Conservation (phyloP, 2,797 vertebrate genomes). For the Rachycentron canadum region DNA sequence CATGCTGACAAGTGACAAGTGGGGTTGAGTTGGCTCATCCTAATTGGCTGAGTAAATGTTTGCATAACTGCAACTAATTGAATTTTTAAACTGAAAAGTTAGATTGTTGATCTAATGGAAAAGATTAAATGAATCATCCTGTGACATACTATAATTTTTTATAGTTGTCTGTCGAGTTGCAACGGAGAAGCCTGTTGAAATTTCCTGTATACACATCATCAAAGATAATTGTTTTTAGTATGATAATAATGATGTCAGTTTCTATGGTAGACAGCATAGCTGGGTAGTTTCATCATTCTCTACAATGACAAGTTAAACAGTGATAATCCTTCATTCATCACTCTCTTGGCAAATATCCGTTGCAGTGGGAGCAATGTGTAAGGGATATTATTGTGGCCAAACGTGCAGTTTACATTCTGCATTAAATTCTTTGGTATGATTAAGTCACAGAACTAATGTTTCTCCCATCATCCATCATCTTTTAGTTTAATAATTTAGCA, state of each 20-base stretch:
- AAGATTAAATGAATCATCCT: not conserved
- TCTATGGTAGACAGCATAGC: not conserved
- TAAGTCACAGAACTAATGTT: slow-evolving; percentile 70
- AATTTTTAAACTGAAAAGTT: not conserved
- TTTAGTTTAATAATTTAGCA: slow-evolving; percentile 79
- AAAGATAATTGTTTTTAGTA: not conserved
- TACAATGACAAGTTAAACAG: slow-evolving; percentile 29
- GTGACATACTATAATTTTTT: not conserved
- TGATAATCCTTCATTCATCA: slow-evolving; percentile 49
- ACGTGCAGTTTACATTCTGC: slow-evolving; percentile 65
- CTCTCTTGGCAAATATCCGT: slow-evolving; percentile 38
- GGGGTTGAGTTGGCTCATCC: not conserved
- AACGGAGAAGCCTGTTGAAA: not conserved
- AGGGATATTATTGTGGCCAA: slow-evolving; percentile 56
- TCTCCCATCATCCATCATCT: slow-evolving; percentile 73
- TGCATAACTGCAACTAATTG: not conserved
- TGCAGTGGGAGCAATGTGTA: slow-evolving; percentile 35
- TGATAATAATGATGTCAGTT: not conserved
- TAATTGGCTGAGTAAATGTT: not conserved
- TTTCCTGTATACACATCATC: not conserved
- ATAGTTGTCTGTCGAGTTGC: not conserved
- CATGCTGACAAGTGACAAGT: not conserved
- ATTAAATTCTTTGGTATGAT: slow-evolving; percentile 53
- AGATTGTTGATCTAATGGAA: not conserved
- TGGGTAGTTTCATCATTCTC: slow-evolving; percentile 11